Evolutionary conservation across 2,888 invertebrate species (phyloP).

Genomic region (Myopa tessellatipennis): DNA sequence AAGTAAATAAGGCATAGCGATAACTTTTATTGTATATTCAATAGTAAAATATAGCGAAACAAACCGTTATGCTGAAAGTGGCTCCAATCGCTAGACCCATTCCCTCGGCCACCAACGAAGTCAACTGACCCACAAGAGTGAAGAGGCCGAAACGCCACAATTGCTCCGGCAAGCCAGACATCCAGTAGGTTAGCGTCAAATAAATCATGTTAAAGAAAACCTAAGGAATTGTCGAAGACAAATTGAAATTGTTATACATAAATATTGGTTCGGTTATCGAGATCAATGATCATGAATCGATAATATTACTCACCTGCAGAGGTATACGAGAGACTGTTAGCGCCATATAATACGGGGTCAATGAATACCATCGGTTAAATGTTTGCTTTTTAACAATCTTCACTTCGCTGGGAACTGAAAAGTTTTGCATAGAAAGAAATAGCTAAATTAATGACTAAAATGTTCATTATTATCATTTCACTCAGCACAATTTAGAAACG

Average conservation of each 20-base stretch:
- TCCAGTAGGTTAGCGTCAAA: slow-evolving; percentile 73
- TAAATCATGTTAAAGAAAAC: slow-evolving; percentile 73
- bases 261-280: background rate
- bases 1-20: background rate
- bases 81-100: slow-evolving; percentile 83
- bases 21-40: no score
- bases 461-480: no score
- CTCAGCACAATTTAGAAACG: no score
- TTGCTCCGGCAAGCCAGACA: slow-evolving; percentile 78
- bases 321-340: slow-evolving; percentile 75
- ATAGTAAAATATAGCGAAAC: slow-evolving; percentile 51
- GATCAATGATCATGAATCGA: background rate
- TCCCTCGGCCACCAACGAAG: slow-evolving; percentile 81
- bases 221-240: slow-evolving; percentile 58
- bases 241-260: background rate
- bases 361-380: slow-evolving; percentile 77
- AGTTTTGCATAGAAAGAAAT: background rate
- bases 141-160: slow-evolving; percentile 76
- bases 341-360: slow-evolving; percentile 75
- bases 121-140: slow-evolving; percentile 75
- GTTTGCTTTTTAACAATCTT: slow-evolving; percentile 77
- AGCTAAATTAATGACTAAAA: no score
- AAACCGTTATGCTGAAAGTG: slow-evolving; percentile 75
- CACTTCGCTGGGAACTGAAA: slow-evolving; percentile 75
- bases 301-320: slow-evolving; percentile 65